These are phyloP conservation scores for Atherinomorus stipes DNA, from an alignment of 2,113 vertebrate species.

Conservation along the genomic window DNA sequence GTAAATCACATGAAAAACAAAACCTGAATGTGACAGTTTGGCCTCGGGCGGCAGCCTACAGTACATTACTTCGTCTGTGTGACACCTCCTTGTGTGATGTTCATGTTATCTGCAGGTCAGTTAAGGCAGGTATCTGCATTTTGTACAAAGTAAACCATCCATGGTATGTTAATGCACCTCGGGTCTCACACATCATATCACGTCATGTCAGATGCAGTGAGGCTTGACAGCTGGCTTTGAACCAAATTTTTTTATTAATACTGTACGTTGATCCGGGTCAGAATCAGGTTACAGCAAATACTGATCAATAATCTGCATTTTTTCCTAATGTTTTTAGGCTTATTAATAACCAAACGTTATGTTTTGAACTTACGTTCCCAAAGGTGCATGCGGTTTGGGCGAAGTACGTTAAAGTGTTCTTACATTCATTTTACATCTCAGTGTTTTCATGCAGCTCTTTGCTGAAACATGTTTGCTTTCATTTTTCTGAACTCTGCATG, in stretches of 20 bases:
- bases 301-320: background rate
- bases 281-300: background rate
- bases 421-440: background rate
- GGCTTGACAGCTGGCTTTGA: constrained; percentile 6
- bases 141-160: constrained; percentile 8
- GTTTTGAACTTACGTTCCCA: background rate
- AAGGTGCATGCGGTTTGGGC: too few relatives aligned
- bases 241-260: background rate
- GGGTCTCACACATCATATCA: background rate
- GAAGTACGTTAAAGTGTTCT: background rate
- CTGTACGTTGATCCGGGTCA: constrained; percentile 17
- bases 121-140: constrained; percentile 8
- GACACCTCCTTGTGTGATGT: background rate
- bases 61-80: too few relatives aligned
- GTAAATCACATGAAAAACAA: too few relatives aligned
- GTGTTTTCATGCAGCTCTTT: background rate
- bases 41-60: background rate
- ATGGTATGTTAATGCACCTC: background rate
- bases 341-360: background rate
- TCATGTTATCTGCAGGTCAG: background rate
- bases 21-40: too few relatives aligned
- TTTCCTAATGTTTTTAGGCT: background rate
- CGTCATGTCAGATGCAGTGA: constrained; percentile 1
- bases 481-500: background rate
- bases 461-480: background rate